Evolutionary conservation across 2,888 invertebrate genomes (phyloP).

Genomic region (Mythimna albipuncta): DNA sequence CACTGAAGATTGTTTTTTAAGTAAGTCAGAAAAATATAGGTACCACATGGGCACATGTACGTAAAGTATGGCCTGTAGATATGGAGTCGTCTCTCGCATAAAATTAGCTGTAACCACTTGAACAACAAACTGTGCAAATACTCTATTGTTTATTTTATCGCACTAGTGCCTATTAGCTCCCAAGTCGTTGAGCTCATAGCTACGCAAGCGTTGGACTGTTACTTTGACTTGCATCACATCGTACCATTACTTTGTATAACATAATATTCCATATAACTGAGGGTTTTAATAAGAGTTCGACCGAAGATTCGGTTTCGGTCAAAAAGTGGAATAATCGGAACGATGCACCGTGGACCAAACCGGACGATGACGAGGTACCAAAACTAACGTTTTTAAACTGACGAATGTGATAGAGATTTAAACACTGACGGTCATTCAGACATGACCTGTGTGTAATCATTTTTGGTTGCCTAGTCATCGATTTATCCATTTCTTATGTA

Average conservation of each 20-base stretch:
- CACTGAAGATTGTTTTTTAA: neutral
- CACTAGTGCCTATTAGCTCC: conserved; percentile 15
- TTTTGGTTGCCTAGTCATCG: too few species aligned
- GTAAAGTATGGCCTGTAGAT: neutral
- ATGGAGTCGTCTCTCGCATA: conserved; percentile 9
- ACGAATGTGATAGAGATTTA: too few species aligned
- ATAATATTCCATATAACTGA: neutral
- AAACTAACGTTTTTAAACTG: too few species aligned
- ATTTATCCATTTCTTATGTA: too few species aligned
- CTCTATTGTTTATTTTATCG: conserved; percentile 51
- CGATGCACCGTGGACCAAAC: too few species aligned
- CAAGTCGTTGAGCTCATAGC: conserved; percentile 9
- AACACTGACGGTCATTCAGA: too few species aligned
- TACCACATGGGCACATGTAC: neutral
- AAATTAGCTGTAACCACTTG: conserved; percentile 39
- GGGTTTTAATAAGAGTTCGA: neutral
- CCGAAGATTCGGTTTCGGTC: too few species aligned
- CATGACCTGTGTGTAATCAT: too few species aligned
- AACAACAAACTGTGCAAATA: conserved; percentile 49
- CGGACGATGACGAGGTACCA: too few species aligned
- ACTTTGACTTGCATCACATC: conserved; percentile 19
- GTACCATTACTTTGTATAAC: neutral
- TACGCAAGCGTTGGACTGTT: conserved; percentile 1
- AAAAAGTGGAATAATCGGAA: too few species aligned
- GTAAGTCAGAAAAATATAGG: neutral